Evolutionary conservation across 2,113 vertebrate genomes (phyloP).

Genomic region (Petaurus breviceps): DNA sequence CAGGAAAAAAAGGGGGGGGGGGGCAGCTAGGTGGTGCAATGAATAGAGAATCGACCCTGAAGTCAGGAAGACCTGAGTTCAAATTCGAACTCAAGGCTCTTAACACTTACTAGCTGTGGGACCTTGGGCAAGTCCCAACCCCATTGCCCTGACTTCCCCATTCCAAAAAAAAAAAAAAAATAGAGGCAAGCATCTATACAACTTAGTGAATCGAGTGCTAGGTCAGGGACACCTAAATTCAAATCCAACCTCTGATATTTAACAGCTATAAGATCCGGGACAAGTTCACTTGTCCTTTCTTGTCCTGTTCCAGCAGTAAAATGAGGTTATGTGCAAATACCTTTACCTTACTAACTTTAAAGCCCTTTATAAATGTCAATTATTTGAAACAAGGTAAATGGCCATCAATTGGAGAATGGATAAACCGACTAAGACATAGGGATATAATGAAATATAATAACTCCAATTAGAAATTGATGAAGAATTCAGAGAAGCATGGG

Average conservation of each 20-base stretch:
- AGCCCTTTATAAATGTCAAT: background rate
- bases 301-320: background rate
- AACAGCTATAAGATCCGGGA: background rate
- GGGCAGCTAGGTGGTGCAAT: too few species aligned
- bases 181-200: background rate
- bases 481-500: background rate
- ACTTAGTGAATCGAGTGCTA: background rate
- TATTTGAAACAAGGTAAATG: background rate
- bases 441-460: background rate
- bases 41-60: too few species aligned
- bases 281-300: background rate
- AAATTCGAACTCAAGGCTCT: too few species aligned
- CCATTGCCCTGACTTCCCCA: too few species aligned
- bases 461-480: background rate
- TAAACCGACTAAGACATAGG: background rate
- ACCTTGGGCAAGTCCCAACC: too few species aligned
- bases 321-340: background rate
- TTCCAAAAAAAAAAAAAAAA: background rate
- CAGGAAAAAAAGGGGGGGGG: background rate
- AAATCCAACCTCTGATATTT: background rate
- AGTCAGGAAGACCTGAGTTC: too few species aligned
- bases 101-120: too few species aligned
- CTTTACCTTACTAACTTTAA: too few species aligned
- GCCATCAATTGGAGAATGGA: background rate
- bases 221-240: background rate